Evolutionary conservation across 2,113 vertebrate genomes (phyloP).

Genomic region (Centropus bengalensis): DNA sequence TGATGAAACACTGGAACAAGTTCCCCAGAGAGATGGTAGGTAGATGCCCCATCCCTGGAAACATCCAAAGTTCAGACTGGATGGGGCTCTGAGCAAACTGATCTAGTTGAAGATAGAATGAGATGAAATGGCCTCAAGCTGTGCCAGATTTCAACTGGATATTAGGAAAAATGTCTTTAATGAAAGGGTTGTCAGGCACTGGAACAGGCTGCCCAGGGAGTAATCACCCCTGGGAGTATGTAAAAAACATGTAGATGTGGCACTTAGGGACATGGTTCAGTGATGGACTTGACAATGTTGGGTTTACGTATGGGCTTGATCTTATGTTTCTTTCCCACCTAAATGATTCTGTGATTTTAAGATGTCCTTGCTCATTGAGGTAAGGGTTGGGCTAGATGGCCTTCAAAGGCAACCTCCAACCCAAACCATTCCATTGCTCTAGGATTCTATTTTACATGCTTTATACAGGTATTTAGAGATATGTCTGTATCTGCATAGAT

Average conservation of each 20-base stretch:
- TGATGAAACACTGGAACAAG: not conserved
- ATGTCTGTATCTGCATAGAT: not conserved
- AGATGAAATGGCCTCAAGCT: too few species aligned
- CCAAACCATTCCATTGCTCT: not conserved
- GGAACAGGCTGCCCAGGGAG: too few species aligned
- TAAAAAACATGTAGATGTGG: too few species aligned
- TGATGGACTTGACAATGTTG: too few species aligned
- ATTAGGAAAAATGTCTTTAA: too few species aligned
- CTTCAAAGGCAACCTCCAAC: not conserved
- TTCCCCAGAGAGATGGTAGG: not conserved
- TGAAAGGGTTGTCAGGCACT: too few species aligned
- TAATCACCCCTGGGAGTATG: too few species aligned
- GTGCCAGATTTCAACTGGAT: too few species aligned
- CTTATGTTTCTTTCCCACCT: too few species aligned
- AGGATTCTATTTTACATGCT: not conserved
- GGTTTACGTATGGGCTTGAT: too few species aligned
- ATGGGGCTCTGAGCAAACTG: not conserved
- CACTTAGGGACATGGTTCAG: too few species aligned
- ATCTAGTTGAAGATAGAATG: not conserved
- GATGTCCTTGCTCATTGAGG: not conserved
- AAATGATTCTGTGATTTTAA: not conserved
- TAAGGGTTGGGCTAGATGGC: not conserved
- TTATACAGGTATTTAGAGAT: not conserved
- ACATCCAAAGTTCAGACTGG: not conserved
- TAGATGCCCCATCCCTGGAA: not conserved